A percentile compares a stretch with the other conserved stretches of the same genome.
Conservation (phyloP, 2,888 invertebrate genomes). For the Mimachlamys varia region DNA sequence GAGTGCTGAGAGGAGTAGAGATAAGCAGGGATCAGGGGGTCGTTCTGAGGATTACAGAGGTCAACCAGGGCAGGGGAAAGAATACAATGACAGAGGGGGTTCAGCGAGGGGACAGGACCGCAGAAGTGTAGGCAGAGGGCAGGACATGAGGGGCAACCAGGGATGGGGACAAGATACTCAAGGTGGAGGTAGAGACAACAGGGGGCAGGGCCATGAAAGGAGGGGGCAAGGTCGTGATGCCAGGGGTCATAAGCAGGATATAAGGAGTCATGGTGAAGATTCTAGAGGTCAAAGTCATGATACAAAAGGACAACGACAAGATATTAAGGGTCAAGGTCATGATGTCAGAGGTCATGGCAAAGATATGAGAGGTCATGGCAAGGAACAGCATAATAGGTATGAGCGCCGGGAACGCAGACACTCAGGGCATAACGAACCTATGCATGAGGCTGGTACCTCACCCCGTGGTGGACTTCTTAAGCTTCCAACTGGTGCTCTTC, state of each 20-base stretch:
- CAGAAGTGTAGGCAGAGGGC: conserved; percentile 45
- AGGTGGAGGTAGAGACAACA: conserved; percentile 42
- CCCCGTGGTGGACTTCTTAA: conserved; percentile 63
- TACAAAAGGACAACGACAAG: background rate
- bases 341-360: conserved; percentile 4
- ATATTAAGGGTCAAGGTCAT: conserved; percentile 7
- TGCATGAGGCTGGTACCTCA: conserved; percentile 40
- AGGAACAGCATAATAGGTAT: conserved; percentile 8
- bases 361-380: conserved; percentile 34
- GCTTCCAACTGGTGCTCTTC: conserved; percentile 55
- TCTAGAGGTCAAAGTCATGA: conserved; percentile 25
- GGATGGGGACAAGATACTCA: conserved; percentile 44
- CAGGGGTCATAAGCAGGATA: background rate
- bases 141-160: conserved; percentile 40
- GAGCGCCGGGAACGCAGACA: conserved; percentile 25
- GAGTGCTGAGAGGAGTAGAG: conserved; percentile 43
- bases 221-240: conserved; percentile 36
- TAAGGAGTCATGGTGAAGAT: background rate
- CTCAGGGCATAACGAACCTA: conserved; percentile 24
- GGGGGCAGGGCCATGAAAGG: conserved; percentile 47
- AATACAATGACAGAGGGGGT: conserved; percentile 36
- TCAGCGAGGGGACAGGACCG: conserved; percentile 42
- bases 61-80: background rate
- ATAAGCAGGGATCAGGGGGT: conserved; percentile 40
- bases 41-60: conserved; percentile 38